Percentiles rank a stretch among this genome's conserved stretches.
These are phyloP conservation scores for Helicorthomorpha holstii DNA, from an alignment of 1,140 invertebrate species.

Conservation along the genomic window DNA sequence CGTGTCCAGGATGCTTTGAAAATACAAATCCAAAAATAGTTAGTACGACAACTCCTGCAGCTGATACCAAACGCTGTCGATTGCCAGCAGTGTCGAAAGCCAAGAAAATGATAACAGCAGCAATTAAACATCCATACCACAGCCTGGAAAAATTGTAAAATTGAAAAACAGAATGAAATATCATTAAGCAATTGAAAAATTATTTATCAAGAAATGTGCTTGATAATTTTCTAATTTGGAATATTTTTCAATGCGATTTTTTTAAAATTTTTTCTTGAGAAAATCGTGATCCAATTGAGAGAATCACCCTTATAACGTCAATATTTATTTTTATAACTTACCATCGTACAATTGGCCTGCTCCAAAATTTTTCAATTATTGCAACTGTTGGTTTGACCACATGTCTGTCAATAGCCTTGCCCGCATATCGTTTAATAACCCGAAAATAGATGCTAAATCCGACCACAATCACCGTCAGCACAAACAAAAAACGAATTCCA, in stretches of 20 bases:
- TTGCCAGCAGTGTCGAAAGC: constrained; percentile 42
- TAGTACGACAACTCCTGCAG: constrained; percentile 40
- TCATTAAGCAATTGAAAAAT: no score
- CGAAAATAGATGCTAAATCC: not conserved
- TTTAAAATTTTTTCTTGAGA: no score
- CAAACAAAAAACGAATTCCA: not conserved
- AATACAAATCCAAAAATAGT: constrained; percentile 29
- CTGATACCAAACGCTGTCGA: constrained; percentile 35
- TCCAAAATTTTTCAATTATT: not conserved
- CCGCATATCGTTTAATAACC: not conserved
- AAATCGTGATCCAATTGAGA: no score
- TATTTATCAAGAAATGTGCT: no score
- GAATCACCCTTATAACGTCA: not conserved
- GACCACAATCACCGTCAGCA: not conserved
- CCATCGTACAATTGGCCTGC: not conserved
- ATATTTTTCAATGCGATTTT: no score
- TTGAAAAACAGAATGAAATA: no score
- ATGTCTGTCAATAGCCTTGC: not conserved
- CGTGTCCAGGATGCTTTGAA: constrained; percentile 38
- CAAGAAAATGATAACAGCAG: constrained; percentile 35
- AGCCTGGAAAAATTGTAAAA: constrained; percentile 7
- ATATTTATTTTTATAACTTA: not conserved
- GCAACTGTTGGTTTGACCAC: not conserved
- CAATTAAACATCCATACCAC: constrained; percentile 25
- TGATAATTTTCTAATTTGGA: no score